These are phyloP conservation scores for Aporophyla lueneburgensis DNA, from an alignment of 2,888 invertebrate species.

Conservation along the genomic window DNA sequence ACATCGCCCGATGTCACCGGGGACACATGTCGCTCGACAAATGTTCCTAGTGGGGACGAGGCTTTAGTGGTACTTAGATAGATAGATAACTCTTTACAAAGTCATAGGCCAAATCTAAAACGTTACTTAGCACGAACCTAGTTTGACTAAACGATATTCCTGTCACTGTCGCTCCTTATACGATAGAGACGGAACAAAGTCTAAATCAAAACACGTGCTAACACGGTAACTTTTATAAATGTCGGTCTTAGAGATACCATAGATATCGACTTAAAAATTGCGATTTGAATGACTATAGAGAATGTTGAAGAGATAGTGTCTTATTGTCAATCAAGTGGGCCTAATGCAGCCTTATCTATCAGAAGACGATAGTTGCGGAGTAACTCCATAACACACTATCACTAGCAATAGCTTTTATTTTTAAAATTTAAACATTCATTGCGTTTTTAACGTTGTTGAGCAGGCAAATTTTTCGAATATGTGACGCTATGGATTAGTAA, in stretches of 20 bases:
- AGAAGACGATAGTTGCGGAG: neutral
- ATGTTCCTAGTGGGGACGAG: too few species aligned
- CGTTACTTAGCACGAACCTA: neutral
- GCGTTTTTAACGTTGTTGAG: too few species aligned
- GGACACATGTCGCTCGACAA: too few species aligned
- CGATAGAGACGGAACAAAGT: neutral
- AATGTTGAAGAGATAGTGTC: conserved; percentile 7
- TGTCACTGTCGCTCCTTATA: neutral
- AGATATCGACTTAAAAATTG: conserved; percentile 6
- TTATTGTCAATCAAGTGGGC: conserved; percentile 36
- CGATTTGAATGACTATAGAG: conserved; percentile 19
- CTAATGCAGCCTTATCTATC: conserved; percentile 6
- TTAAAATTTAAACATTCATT: too few species aligned
- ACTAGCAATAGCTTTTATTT: too few species aligned
- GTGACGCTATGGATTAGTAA: too few species aligned
- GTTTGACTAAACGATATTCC: neutral
- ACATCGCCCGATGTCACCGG: too few species aligned
- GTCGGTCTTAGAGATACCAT: neutral
- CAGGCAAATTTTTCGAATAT: too few species aligned
- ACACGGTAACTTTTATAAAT: neutral
- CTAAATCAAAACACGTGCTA: neutral
- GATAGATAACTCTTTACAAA: conserved; percentile 4
- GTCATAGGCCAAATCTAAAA: neutral
- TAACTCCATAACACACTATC: too few species aligned
- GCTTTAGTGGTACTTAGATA: conserved; percentile 13